Base-by-base conservation (phyloP, 2,113 vertebrate genomes). In the Kobus ellipsiprymnus region DNA sequence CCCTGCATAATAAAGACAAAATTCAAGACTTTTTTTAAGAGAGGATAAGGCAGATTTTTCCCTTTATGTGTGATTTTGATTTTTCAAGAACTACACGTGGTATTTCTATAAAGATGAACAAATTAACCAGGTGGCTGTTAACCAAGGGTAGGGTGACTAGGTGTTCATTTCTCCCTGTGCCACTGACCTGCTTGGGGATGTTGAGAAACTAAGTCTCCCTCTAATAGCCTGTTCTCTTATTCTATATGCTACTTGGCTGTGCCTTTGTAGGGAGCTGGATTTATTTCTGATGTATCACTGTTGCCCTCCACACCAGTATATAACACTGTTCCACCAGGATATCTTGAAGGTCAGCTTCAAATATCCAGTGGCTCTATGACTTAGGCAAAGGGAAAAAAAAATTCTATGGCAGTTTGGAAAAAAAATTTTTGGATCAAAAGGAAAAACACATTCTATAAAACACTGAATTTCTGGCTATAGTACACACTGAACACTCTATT, bases 401-500 rank as follows among this genome's bases (percentile, higher is more conserved):
- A 64, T 48, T 21, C 33, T 52, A 48, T 17, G 7, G 13, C 16
- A 81, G 14, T 59, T 82, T 64, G 44, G 44, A 6, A 40, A 14
- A 48, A 62, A 88, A 27, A 2, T 1, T 17, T 44, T 54, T 36
- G 8, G 15, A 62, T 82, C n/a, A 67, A 92, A 93, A 97, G 19
- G 40, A 55, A 33, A 60, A 83, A 94, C 62, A 67, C 11, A 54
- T 17, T 90, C n/a, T 94, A 90, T 94, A 91, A 87, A 92, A 62
- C 44, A 95, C 16, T 95, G 91, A 64, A 57, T 96, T 96, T 91
- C 85, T 94, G 67, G 64, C 81, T n/a, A 83, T 6, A 52, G 77
- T 88, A 78, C 52, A 95, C 48, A 82, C 19, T 82, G 86, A 95
- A 91, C 86, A 97, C 71, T 89, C 60, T 89, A 91, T 96, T 97